A percentile compares a stretch with the other conserved stretches of the same genome.
Evolutionary conservation across 2,113 vertebrate genomes (phyloP).

Genomic region (Aphelocoma coerulescens): DNA sequence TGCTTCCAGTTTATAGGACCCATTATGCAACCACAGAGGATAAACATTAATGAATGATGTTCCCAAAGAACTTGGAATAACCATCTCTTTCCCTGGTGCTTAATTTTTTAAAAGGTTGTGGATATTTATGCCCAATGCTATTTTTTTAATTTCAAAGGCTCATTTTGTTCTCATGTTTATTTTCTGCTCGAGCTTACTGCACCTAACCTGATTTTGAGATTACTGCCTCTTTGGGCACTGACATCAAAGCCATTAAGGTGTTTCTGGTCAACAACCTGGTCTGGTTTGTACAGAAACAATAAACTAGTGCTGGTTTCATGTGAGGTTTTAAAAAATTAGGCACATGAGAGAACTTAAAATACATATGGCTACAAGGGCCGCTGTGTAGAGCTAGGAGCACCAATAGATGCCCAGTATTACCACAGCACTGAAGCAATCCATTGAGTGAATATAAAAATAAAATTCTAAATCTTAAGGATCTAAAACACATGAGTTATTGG

Average conservation of each 20-base stretch:
- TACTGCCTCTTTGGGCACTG: conserved; percentile 20
- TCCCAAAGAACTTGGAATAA: neutral
- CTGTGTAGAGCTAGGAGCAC: neutral
- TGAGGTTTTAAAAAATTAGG: neutral
- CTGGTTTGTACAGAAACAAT: neutral
- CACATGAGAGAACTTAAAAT: neutral
- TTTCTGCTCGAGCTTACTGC: neutral
- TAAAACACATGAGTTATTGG: neutral
- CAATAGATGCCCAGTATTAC: neutral
- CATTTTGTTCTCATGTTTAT: neutral
- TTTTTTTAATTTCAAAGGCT: neutral
- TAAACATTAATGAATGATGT: fast-evolving
- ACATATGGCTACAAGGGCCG: neutral
- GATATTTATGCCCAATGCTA: neutral
- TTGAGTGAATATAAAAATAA: neutral
- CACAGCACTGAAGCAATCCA: neutral
- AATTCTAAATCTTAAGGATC: neutral
- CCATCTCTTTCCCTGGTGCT: fast-evolving
- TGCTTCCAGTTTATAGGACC: neutral
- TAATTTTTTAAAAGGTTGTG: neutral
- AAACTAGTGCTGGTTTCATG: neutral
- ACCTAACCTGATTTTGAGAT: conserved; percentile 35
- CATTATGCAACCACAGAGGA: neutral
- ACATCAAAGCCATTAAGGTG: conserved; percentile 18
- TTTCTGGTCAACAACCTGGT: neutral